Conservation (phyloP, 2,113 vertebrate species). For the Xiphophorus couchianus region DNA sequence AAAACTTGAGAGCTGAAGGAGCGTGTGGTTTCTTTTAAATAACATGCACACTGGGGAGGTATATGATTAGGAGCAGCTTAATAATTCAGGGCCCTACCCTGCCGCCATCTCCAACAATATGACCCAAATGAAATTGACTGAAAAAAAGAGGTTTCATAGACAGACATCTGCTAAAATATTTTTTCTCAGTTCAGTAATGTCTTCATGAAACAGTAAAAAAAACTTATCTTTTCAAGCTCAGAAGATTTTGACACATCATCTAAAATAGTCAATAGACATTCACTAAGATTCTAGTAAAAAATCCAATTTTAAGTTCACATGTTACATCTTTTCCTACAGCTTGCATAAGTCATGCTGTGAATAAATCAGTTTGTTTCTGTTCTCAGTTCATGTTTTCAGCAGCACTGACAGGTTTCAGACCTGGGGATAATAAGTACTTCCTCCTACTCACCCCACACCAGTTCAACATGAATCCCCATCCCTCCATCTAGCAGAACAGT, state of each 20-base stretch:
- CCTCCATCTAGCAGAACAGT: background rate
- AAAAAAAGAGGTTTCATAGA: background rate
- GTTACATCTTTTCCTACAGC: background rate
- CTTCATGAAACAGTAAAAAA: background rate
- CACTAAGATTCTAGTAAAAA: background rate
- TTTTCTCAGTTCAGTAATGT: background rate
- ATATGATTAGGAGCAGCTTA: background rate
- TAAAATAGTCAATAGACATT: background rate
- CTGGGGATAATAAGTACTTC: background rate
- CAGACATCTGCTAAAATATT: background rate
- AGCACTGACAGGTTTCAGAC: background rate
- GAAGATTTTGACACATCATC: background rate
- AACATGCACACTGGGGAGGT: background rate
- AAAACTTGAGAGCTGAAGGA: background rate
- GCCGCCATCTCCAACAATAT: background rate
- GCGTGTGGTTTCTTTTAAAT: background rate
- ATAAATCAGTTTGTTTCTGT: background rate
- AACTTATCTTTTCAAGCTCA: background rate
- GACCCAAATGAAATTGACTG: background rate
- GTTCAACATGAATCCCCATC: background rate
- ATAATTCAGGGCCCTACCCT: background rate
- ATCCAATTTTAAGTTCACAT: background rate
- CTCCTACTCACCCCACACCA: conserved; percentile 1
- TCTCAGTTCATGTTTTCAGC: background rate
- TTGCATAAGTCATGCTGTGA: background rate